Evolutionary conservation across 1,140 invertebrate genomes (phyloP).

Genomic region (Drosophila repletoides): DNA sequence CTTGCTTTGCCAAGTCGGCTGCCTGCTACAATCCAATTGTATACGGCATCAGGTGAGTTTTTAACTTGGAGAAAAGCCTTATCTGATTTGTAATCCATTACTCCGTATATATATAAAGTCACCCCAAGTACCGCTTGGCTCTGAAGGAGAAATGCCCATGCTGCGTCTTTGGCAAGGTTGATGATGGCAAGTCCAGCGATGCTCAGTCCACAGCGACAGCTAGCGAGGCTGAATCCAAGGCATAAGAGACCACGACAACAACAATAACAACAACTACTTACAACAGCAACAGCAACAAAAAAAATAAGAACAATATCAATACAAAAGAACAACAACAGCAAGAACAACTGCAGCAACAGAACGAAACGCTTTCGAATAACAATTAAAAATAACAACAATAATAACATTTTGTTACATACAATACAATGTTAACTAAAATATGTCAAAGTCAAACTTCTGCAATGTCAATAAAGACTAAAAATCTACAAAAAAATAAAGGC

Average conservation of each 20-base stretch:
- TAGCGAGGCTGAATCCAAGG: slow-evolving; percentile 78
- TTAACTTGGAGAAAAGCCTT: too few relatives aligned
- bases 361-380: slow-evolving; percentile 81
- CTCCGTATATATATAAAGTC: slow-evolving; percentile 82
- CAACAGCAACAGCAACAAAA: slow-evolving; percentile 46
- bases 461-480: slow-evolving; percentile 78
- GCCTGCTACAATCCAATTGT: slow-evolving; percentile 92
- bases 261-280: slow-evolving; percentile 51
- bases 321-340: slow-evolving; percentile 70
- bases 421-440: slow-evolving; percentile 58
- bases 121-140: slow-evolving; percentile 90
- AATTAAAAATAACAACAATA: too few relatives aligned
- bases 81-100: too few relatives aligned
- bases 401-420: slow-evolving; percentile 70
- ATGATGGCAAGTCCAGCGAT: slow-evolving; percentile 82
- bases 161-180: slow-evolving; percentile 84
- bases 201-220: slow-evolving; percentile 82
- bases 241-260: slow-evolving; percentile 49
- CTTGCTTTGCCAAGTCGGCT: slow-evolving; percentile 90
- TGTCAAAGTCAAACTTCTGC: slow-evolving; percentile 58
- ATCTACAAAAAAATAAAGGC: slow-evolving; percentile 63
- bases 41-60: slow-evolving; percentile 88
- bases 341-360: slow-evolving; percentile 81
- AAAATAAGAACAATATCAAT: slow-evolving; percentile 50
- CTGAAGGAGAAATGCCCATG: slow-evolving; percentile 88